phyloP scores from a whole-genome alignment of 2,888 invertebrate genomes.

The Calameuta filiformis region DNA sequence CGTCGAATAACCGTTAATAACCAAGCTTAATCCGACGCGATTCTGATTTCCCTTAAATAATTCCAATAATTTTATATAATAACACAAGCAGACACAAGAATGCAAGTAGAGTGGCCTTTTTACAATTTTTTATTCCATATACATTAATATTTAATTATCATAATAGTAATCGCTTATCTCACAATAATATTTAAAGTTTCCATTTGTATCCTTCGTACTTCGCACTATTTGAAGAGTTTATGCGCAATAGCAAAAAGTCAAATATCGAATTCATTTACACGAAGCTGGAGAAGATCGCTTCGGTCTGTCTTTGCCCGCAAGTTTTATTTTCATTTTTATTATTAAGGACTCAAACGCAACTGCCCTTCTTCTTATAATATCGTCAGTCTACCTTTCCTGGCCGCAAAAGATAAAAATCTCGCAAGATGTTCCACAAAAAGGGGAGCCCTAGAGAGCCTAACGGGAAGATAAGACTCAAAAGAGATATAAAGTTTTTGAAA shows the following conservation, averaged over 20 bases:
- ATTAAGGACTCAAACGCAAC: neutral
- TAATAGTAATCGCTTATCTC: conserved; percentile 42
- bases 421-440: neutral
- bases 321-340: neutral
- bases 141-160: conserved; percentile 38
- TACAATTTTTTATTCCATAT: conserved; percentile 33
- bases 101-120: conserved; percentile 18
- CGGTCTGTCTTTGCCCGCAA: neutral
- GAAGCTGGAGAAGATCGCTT: neutral
- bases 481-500: neutral
- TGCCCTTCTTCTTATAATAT: neutral
- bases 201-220: conserved; percentile 8
- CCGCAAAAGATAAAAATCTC: neutral
- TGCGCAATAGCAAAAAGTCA: conserved; percentile 49
- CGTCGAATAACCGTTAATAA: neutral
- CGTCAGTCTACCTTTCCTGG: neutral
- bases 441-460: neutral
- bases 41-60: too few species aligned
- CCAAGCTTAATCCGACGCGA: neutral
- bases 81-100: too few species aligned
- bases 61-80: too few species aligned
- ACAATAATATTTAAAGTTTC: conserved; percentile 27
- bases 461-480: neutral
- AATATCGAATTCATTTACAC: conserved; percentile 44
- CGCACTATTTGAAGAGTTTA: conserved; percentile 35